Evolutionary conservation across 2,797 vertebrate species (phyloP).

Genomic region (Prionace glauca): DNA sequence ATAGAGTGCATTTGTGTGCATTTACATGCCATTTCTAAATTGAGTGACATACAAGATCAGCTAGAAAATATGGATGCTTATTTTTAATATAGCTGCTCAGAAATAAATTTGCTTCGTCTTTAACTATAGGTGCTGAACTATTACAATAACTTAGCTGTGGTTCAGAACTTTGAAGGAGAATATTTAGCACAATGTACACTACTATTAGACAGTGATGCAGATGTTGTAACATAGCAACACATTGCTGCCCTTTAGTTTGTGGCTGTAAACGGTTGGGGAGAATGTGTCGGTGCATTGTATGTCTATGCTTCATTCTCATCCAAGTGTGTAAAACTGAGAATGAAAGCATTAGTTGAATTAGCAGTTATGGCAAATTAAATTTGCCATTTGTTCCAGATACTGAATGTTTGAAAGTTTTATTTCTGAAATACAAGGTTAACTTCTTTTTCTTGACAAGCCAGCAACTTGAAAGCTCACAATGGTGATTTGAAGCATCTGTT

Average conservation of each 20-base stretch:
- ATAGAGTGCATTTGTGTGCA: not conserved
- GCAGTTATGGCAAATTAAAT: not conserved
- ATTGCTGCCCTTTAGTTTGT: not conserved
- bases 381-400: not conserved
- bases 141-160: constrained; percentile 43
- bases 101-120: not conserved
- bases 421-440: not conserved
- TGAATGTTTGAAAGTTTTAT: not conserved
- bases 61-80: not conserved
- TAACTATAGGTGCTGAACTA: not conserved
- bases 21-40: not conserved
- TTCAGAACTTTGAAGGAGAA: constrained; percentile 35
- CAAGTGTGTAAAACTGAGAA: not conserved
- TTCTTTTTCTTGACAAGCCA: not conserved
- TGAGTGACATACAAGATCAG: not conserved
- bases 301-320: not conserved
- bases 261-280: not conserved
- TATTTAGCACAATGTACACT: not conserved
- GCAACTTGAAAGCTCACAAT: not conserved
- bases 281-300: not conserved
- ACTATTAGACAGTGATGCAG: constrained; percentile 13
- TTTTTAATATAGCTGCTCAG: not conserved
- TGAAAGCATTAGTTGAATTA: not conserved
- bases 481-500: not conserved
- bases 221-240: constrained; percentile 35